phyloP scores from a whole-genome alignment of 2,113 vertebrate genomes.

The Grammomys dolichurus region DNA sequence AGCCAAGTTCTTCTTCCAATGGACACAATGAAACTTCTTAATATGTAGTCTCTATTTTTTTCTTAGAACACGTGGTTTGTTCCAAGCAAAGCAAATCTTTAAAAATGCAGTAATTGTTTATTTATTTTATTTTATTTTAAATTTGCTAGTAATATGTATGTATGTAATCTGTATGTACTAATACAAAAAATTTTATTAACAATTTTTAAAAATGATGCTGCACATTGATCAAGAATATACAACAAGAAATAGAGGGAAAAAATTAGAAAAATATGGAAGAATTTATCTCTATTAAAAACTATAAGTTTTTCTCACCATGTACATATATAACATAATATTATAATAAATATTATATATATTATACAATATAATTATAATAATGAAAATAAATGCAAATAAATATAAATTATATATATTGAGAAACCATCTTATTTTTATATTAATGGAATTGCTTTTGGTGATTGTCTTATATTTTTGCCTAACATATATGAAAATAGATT shows the following conservation, averaged over 20 bases:
- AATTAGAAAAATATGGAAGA: neutral
- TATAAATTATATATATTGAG: neutral
- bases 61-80: neutral
- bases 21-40: neutral
- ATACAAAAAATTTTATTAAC: neutral
- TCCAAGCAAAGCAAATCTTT: neutral
- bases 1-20: neutral
- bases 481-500: neutral
- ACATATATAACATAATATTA: too few relatives aligned
- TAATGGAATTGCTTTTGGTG: neutral
- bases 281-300: neutral
- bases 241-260: neutral
- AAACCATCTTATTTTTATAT: neutral
- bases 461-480: neutral
- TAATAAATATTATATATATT: neutral
- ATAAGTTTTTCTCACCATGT: neutral
- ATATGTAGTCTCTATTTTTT: neutral
- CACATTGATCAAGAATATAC: neutral
- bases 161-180: neutral
- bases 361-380: too few relatives aligned
- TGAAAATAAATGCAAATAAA: neutral
- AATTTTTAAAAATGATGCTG: neutral
- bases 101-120: neutral
- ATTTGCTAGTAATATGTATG: neutral
- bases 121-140: slow-evolving; percentile 25